A percentile compares a stretch with the other conserved stretches of the same genome.
phyloP scores from a whole-genome alignment of 2,888 invertebrate genomes.

The Spisula solida region DNA sequence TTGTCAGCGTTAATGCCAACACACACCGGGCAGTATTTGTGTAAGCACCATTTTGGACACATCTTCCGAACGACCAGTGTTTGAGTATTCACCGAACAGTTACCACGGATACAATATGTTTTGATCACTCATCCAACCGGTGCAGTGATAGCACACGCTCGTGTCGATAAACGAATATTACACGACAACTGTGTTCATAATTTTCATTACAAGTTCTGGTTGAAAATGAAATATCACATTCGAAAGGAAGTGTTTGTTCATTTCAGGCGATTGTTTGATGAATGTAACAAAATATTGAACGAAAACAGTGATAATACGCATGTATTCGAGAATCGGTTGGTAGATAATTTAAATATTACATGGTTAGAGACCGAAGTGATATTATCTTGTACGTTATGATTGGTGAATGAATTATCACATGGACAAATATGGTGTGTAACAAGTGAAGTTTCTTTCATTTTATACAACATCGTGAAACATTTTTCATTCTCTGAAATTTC shows the following conservation, averaged over 20 bases:
- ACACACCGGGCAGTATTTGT: conserved; percentile 8
- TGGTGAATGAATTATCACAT: background rate
- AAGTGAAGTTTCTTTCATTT: background rate
- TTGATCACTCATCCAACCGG: no score
- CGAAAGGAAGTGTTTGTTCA: no score
- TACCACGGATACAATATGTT: background rate
- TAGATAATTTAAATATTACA: no score
- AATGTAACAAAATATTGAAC: no score
- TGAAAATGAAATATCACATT: background rate
- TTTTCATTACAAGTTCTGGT: no score
- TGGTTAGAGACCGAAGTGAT: no score
- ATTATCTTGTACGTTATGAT: background rate
- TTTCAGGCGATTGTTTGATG: no score
- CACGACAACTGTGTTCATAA: no score
- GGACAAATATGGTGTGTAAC: background rate
- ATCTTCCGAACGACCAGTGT: background rate
- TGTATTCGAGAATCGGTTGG: no score
- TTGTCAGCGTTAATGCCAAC: background rate
- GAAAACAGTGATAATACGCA: no score
- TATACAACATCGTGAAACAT: background rate
- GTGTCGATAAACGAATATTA: no score
- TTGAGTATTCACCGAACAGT: background rate
- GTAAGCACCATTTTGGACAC: background rate
- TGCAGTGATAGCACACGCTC: no score
- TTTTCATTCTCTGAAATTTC: conserved; percentile 15